Conservation (phyloP, 2,797 vertebrate species). For the Pangasius larnaudii region DNA sequence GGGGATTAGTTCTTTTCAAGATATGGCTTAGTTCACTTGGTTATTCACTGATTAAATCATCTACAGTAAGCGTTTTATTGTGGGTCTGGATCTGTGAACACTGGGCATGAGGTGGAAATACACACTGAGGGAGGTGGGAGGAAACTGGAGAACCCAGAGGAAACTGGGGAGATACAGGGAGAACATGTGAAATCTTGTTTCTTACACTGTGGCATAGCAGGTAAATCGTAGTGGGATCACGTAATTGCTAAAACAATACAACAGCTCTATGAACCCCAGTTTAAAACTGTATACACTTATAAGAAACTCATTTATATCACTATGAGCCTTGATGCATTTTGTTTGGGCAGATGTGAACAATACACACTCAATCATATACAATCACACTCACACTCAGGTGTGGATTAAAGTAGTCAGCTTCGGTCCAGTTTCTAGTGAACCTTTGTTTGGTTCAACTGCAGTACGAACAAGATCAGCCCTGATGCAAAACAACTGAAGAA, state of each 20-base stretch:
- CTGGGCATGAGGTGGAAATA: background rate
- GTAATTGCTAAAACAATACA: background rate
- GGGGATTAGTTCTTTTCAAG: background rate
- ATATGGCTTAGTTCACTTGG: background rate
- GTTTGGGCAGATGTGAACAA: background rate
- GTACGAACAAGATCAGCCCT: background rate
- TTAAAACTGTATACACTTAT: background rate
- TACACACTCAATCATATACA: background rate
- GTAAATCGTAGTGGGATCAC: background rate
- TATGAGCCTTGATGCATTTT: background rate
- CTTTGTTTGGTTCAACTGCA: background rate
- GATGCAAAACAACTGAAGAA: background rate
- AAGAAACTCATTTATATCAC: background rate
- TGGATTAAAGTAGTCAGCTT: slow-evolving; percentile 1
- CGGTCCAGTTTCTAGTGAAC: background rate
- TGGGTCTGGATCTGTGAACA: background rate
- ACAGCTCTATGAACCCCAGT: background rate
- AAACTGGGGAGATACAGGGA: background rate
- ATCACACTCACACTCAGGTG: background rate
- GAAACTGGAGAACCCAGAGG: background rate
- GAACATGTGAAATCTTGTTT: background rate
- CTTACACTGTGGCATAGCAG: background rate
- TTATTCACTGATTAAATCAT: background rate
- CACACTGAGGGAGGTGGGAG: background rate
- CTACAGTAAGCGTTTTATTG: background rate